A percentile compares a stretch with the other conserved stretches of the same genome.
These are phyloP conservation scores for Passer domesticus DNA, from an alignment of 2,113 vertebrate genomes.

Conservation along the genomic window DNA sequence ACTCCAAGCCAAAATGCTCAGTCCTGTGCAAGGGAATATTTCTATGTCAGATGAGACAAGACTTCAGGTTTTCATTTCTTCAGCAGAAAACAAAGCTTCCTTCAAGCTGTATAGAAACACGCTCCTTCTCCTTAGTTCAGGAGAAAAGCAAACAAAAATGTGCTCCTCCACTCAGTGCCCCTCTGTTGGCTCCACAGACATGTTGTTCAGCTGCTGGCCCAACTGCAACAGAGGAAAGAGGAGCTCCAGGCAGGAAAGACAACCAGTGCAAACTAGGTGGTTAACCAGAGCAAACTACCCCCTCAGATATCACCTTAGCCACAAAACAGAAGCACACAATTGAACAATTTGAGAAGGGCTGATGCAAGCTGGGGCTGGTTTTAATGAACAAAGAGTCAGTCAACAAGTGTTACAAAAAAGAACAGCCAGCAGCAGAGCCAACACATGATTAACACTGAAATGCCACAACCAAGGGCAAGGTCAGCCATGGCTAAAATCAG, in stretches of 20 bases:
- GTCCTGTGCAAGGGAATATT: not conserved
- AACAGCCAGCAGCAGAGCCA: not conserved
- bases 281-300: not conserved
- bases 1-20: not conserved
- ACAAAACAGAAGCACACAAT: not conserved
- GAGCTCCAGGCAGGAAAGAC: not conserved
- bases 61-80: constrained; percentile 19
- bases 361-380: constrained; percentile 17
- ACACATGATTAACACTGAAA: accelerated
- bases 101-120: not conserved
- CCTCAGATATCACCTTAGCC: not conserved
- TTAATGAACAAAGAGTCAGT: not conserved
- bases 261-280: not conserved
- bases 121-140: not conserved
- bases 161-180: not conserved
- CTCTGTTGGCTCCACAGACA: not conserved
- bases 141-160: constrained; percentile 34
- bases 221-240: not conserved
- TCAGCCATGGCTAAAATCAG: not conserved
- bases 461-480: not conserved
- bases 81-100: constrained; percentile 10
- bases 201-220: not conserved
- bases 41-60: not conserved
- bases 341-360: not conserved
- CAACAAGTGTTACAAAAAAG: not conserved